These are phyloP conservation scores for Dorcus parallelipipedus DNA, from an alignment of 2,888 invertebrate species.

Conservation along the genomic window DNA sequence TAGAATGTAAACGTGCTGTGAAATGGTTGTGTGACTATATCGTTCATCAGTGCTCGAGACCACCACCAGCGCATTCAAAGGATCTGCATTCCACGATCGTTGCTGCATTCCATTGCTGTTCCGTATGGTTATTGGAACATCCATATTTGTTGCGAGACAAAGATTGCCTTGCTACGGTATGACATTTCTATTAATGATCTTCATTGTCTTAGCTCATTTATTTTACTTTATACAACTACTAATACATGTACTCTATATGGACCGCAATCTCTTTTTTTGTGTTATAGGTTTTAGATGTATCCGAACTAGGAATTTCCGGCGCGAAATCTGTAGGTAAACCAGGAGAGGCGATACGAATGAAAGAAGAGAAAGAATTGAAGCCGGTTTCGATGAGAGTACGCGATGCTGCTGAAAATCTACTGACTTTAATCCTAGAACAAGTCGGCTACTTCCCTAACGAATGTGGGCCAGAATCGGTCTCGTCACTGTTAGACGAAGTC, in stretches of 20 bases:
- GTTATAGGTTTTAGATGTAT: constrained; percentile 72
- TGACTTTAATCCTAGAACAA: constrained; percentile 89
- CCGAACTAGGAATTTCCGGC: constrained; percentile 96
- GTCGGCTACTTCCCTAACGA: constrained; percentile 82
- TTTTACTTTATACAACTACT: neutral
- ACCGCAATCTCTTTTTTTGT: neutral
- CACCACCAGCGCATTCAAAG: constrained; percentile 89
- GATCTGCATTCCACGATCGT: constrained; percentile 94
- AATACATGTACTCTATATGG: neutral
- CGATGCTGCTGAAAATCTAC: constrained; percentile 93
- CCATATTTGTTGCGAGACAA: constrained; percentile 86
- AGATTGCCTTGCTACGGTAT: constrained; percentile 85
- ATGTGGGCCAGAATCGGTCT: constrained; percentile 78
- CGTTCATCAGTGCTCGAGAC: constrained; percentile 89
- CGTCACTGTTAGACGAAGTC: constrained; percentile 85
- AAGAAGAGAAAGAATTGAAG: constrained; percentile 93
- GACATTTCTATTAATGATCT: neutral
- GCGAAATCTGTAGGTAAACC: constrained; percentile 85
- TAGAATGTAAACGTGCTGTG: constrained; percentile 88
- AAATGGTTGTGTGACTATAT: constrained; percentile 99
- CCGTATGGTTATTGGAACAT: constrained; percentile 90
- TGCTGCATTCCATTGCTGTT: constrained; percentile 86
- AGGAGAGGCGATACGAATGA: constrained; percentile 86
- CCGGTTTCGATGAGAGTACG: constrained; percentile 97
- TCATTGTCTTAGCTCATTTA: neutral